Conservation (phyloP, 2,797 vertebrate species). For the Spinibarbus caldwelli region DNA sequence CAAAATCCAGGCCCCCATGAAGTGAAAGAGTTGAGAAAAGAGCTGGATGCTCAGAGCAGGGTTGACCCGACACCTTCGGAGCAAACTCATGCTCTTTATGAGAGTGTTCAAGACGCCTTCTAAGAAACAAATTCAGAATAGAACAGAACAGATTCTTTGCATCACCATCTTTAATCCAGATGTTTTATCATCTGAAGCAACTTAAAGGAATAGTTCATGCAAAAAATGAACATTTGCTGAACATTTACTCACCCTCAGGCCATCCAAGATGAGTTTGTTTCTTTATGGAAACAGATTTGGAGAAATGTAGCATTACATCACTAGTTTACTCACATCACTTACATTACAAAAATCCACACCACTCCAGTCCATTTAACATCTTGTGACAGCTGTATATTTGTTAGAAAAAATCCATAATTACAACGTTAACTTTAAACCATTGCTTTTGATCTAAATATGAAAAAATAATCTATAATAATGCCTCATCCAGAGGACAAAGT, state of each 20-base stretch:
- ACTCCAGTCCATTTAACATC: background rate
- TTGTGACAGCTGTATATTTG: background rate
- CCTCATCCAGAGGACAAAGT: too few relatives aligned
- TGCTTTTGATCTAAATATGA: background rate
- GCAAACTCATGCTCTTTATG: slow-evolving; percentile 89
- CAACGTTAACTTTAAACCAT: background rate
- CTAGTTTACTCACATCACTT: background rate
- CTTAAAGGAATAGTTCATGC: background rate
- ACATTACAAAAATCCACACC: background rate
- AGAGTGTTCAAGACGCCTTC: slow-evolving; percentile 91
- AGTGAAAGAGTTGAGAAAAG: slow-evolving; percentile 96
- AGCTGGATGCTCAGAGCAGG: slow-evolving; percentile 94
- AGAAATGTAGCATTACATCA: background rate
- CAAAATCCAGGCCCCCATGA: slow-evolving; percentile 94
- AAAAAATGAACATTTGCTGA: background rate
- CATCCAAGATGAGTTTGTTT: background rate
- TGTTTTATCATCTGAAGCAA: background rate
- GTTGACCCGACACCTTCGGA: slow-evolving; percentile 89
- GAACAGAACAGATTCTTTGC: background rate
- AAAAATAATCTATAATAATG: background rate
- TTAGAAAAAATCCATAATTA: background rate
- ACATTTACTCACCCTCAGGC: background rate
- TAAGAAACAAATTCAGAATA: slow-evolving; percentile 59
- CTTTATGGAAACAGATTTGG: background rate
- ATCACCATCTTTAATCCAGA: background rate